Evolutionary conservation across 2,888 invertebrate species (phyloP).

Genomic region (Siphonodentalium dalli): DNA sequence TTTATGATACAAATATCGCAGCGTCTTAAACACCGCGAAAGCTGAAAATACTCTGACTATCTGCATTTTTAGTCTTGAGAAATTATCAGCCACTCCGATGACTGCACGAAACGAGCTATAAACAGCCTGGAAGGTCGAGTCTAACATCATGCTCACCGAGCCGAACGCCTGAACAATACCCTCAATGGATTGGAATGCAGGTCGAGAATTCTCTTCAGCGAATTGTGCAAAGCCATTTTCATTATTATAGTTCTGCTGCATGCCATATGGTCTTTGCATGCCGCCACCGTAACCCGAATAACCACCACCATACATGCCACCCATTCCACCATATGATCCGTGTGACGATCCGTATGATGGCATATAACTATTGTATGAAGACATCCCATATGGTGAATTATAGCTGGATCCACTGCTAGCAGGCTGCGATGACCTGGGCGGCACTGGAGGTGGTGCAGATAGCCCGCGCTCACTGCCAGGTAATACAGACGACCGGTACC

Average conservation of each 20-base stretch:
- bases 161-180: slow-evolving; percentile 89
- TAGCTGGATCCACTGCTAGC: too few species aligned
- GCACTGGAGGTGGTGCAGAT: too few species aligned
- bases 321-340: slow-evolving; percentile 37
- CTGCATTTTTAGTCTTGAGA: slow-evolving; percentile 81
- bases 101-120: slow-evolving; percentile 95
- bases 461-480: too few species aligned
- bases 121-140: slow-evolving; percentile 94
- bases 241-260: too few species aligned
- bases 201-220: slow-evolving; percentile 89
- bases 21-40: slow-evolving; percentile 80
- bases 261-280: slow-evolving; percentile 23
- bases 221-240: slow-evolving; percentile 76
- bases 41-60: slow-evolving; percentile 88
- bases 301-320: slow-evolving; percentile 36
- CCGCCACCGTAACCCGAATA: slow-evolving; percentile 33
- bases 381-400: too few species aligned
- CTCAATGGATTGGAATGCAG: slow-evolving; percentile 94
- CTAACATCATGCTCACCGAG: slow-evolving; percentile 94
- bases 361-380: too few species aligned
- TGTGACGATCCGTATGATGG: too few species aligned
- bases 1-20: slow-evolving; percentile 82
- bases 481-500: too few species aligned
- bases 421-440: too few species aligned
- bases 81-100: slow-evolving; percentile 93